phyloP scores from a whole-genome alignment of 2,113 vertebrate species.

The Grallaria varia region DNA sequence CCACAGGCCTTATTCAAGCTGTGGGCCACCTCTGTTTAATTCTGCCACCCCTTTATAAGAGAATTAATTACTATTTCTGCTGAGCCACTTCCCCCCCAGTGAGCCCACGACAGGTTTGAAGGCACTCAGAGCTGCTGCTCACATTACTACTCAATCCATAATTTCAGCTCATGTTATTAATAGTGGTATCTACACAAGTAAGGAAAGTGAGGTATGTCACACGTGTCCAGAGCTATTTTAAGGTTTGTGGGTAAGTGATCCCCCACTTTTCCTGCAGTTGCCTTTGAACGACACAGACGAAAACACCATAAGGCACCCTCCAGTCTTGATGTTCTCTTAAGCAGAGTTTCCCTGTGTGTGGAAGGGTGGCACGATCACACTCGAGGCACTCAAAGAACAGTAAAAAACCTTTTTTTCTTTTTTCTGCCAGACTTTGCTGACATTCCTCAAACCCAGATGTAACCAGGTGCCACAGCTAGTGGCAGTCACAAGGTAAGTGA shows the following conservation, averaged over 20 bases:
- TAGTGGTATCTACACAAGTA: neutral
- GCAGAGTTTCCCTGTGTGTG: neutral
- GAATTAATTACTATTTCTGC: neutral
- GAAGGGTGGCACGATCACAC: neutral
- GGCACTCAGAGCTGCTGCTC: neutral
- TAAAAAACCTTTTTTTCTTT: neutral
- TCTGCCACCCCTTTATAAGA: neutral
- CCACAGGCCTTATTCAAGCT: neutral
- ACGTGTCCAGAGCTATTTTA: neutral
- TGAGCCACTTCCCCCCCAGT: neutral
- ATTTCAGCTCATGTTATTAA: constrained; percentile 1
- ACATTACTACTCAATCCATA: neutral
- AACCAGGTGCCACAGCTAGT: neutral
- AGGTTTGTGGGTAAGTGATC: neutral
- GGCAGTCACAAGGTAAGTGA: neutral
- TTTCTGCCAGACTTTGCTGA: neutral
- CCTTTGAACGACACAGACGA: neutral
- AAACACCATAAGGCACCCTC: constrained; percentile 25
- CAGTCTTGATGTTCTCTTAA: neutral
- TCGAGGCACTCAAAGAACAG: neutral
- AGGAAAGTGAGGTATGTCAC: neutral
- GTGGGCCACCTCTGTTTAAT: neutral
- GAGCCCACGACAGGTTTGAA: neutral
- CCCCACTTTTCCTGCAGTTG: neutral
- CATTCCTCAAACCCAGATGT: neutral